phyloP scores from a whole-genome alignment of 2,888 invertebrate genomes.

The Drosophila limbata region DNA sequence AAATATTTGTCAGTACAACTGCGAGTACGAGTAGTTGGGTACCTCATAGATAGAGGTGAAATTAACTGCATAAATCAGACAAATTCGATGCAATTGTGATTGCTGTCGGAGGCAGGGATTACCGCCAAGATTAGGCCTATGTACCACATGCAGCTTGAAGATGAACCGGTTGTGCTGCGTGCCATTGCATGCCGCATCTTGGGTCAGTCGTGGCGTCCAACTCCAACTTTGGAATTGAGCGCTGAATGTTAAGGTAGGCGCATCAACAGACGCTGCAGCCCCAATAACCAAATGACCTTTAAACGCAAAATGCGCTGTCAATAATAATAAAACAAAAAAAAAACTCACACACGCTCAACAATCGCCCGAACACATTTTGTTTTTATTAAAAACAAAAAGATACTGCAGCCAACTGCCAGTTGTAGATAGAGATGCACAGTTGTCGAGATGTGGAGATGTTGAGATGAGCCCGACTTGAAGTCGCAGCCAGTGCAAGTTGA shows the following conservation, averaged over 20 bases:
- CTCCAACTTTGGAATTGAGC: constrained; percentile 75
- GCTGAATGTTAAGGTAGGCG: constrained; percentile 84
- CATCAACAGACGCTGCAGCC: constrained; percentile 56
- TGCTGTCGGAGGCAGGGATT: constrained; percentile 35
- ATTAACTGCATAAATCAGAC: constrained; percentile 34
- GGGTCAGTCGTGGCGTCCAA: constrained; percentile 62
- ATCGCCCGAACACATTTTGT: constrained; percentile 56
- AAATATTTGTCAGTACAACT: constrained; percentile 41
- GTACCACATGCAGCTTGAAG: constrained; percentile 25
- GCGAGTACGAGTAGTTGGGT: constrained; percentile 1
- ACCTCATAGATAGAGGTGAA: constrained; percentile 13
- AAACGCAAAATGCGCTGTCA: constrained; percentile 71
- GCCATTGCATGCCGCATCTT: constrained; percentile 37
- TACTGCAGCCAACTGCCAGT: constrained; percentile 42
- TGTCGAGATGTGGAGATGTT: constrained; percentile 33
- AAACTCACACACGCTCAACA: constrained; percentile 21
- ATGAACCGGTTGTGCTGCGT: constrained; percentile 64
- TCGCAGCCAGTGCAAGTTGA: constrained; percentile 41
- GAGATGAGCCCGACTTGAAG: constrained; percentile 27
- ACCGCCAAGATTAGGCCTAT: constrained; percentile 60
- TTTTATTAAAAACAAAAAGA: constrained; percentile 50
- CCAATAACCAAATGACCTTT: constrained; percentile 77
- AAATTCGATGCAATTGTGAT: constrained; percentile 31
- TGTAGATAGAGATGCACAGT: constrained; percentile 43
- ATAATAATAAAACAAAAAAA: constrained; percentile 46